Percentiles rank a stretch among this genome's conserved stretches.
These are phyloP conservation scores for Columba guinea DNA, from an alignment of 2,797 vertebrate genomes.

Conservation along the genomic window DNA sequence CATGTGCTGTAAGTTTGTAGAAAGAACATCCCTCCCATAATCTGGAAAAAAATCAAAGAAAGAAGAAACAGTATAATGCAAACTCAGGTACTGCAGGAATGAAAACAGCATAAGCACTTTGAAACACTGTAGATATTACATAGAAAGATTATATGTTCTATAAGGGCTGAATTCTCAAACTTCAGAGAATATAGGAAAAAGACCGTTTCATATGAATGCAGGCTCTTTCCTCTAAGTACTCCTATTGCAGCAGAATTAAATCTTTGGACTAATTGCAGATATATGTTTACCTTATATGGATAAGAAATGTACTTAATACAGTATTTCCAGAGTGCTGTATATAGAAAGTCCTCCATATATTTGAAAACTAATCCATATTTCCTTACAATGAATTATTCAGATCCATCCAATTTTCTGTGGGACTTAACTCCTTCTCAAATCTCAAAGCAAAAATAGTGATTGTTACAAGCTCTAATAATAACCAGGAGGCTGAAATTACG, in stretches of 20 bases:
- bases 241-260: not conserved
- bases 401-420: not conserved
- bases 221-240: not conserved
- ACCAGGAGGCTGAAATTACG: not conserved
- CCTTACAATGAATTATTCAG: slow-evolving; percentile 1
- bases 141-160: not conserved
- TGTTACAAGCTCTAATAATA: slow-evolving; percentile 2
- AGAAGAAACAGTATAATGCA: not conserved
- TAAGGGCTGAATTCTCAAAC: not conserved
- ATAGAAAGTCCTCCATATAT: not conserved
- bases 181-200: not conserved
- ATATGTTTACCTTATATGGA: not conserved
- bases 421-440: not conserved
- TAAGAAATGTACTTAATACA: not conserved
- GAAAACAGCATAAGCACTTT: not conserved
- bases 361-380: slow-evolving; percentile 1
- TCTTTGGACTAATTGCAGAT: not conserved
- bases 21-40: not conserved
- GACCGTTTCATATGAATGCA: not conserved
- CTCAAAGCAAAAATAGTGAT: not conserved
- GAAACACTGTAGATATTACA: not conserved
- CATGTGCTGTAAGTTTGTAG: not conserved
- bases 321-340: not conserved
- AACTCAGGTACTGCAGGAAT: not conserved
- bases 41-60: not conserved